A percentile compares a stretch with the other conserved stretches of the same genome.
phyloP scores from a whole-genome alignment of 2,888 invertebrate species.

The Rhingia rostrata region DNA sequence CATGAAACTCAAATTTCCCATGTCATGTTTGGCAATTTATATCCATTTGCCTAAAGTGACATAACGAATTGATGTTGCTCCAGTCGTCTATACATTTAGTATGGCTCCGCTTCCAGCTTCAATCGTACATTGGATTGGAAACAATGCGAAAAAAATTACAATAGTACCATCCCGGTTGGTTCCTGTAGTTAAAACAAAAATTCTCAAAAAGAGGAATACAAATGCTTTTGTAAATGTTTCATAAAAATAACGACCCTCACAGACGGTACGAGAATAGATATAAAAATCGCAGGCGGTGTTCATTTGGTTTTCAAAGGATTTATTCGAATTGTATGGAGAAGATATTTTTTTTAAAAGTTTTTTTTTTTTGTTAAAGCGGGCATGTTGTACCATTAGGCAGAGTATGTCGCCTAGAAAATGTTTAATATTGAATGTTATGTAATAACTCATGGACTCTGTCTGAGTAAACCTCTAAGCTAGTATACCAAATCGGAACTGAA shows the following conservation, averaged over 20 bases:
- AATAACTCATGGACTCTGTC: too few relatives aligned
- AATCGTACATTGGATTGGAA: conserved; percentile 22
- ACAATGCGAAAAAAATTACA: conserved; percentile 9
- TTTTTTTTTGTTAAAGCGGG: background rate
- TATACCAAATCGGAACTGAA: too few relatives aligned
- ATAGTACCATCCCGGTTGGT: conserved; percentile 20
- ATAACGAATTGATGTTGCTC: conserved; percentile 63
- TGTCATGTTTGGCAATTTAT: conserved; percentile 69
- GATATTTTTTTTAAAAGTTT: too few relatives aligned
- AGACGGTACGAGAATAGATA: conserved; percentile 5
- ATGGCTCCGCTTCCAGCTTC: background rate
- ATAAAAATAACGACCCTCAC: conserved; percentile 33
- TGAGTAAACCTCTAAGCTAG: too few relatives aligned
- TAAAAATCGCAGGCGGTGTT: background rate
- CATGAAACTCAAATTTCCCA: conserved; percentile 71
- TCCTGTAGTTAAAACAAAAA: conserved; percentile 14
- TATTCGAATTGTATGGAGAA: conserved; percentile 2
- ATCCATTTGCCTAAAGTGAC: conserved; percentile 60
- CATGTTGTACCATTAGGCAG: background rate
- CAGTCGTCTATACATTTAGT: conserved; percentile 11
- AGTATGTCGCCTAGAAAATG: too few relatives aligned
- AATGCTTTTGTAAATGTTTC: conserved; percentile 6
- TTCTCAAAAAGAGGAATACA: background rate
- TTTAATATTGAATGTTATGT: too few relatives aligned
- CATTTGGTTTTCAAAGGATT: conserved; percentile 18